Evolutionary conservation across 2,888 invertebrate genomes (phyloP), one percentile per base, ranked within the genome.

Genomic region (Graphium colonna): DNA sequence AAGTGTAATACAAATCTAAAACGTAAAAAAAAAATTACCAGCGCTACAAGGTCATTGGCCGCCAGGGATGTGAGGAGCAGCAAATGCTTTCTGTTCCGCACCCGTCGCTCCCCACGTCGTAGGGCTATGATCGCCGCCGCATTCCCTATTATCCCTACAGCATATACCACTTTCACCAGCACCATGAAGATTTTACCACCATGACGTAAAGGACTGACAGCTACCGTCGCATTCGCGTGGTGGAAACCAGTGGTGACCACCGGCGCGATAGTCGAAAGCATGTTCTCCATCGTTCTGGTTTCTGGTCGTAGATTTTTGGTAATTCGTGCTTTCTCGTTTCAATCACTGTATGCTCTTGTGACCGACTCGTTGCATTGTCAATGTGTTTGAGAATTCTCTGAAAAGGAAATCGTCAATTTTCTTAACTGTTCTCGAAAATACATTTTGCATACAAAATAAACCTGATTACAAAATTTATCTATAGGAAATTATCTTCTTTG

Each of bases 21-120:
- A 21, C 2, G 5, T 21, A 21, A 21, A 5, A 31, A 31, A 31
- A 31, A 31, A 31, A 80, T 82, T 52, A 88, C 88, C 76, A 89
- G 58, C 21, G 96, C 96, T 39, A 95, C 92, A 52, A 96, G 87
- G 78, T 97, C 96, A 71, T 96, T 96, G 46, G 91, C 91, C 26
- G 95, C 94, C 60, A 97, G 80, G 63, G 95, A 95, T 18, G 95
- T 93, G 55, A 95, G 82, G 91, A 96, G 93, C 67, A 96, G 83
- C 63, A 95, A 91, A 79, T 96, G 96, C 75, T 96, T 95, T 60
- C 93, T 91, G 74, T 96, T 96, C 67, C 95, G 90, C 38, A 94
- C 91, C 69, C 93, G 92, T 62, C 93, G 91, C 77, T 95, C 94
- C 0, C 92, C 92, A 57, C 92, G 91, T 65, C 93, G 90, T 65